Conservation (phyloP, 1,140 invertebrate species). For the Penaeus chinensis region DNA sequence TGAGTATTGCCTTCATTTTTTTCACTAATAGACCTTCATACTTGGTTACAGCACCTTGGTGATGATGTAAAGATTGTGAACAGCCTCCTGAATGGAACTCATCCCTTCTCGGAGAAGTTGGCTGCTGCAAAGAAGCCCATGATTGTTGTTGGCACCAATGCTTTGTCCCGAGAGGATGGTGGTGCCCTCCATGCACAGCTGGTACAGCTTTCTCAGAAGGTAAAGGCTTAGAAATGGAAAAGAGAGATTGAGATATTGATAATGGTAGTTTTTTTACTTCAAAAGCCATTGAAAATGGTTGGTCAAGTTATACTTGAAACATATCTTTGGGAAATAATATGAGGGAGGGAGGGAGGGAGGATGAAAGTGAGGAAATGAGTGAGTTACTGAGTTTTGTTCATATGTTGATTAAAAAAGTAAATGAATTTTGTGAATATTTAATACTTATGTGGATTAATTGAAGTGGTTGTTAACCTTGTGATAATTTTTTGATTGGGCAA, state of each 20-base stretch:
- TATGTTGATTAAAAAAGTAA: no score
- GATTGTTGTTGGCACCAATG: conserved; percentile 90
- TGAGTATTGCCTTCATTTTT: not conserved
- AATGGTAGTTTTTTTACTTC: no score
- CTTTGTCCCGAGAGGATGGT: conserved; percentile 84
- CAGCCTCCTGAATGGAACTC: conserved; percentile 79
- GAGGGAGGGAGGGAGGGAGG: no score
- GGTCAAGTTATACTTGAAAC: no score
- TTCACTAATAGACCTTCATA: not conserved
- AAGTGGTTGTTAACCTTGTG: no score
- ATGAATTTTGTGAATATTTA: no score
- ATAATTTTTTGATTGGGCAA: no score
- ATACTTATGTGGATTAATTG: no score
- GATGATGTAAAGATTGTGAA: conserved; percentile 79
- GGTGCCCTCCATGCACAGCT: conserved; percentile 80
- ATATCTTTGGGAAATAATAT: no score
- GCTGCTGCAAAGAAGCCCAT: conserved; percentile 87
- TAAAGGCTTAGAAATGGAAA: conserved; percentile 65
- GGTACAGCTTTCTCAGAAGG: conserved; percentile 74
- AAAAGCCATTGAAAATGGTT: no score
- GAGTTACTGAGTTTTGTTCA: no score
- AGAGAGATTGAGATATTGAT: conserved; percentile 67
- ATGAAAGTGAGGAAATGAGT: no score
- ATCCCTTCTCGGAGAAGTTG: conserved; percentile 81
- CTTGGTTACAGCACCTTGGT: conserved; percentile 80